phyloP scores from a whole-genome alignment of 2,888 invertebrate species.

The Himalopsyche japonica region DNA sequence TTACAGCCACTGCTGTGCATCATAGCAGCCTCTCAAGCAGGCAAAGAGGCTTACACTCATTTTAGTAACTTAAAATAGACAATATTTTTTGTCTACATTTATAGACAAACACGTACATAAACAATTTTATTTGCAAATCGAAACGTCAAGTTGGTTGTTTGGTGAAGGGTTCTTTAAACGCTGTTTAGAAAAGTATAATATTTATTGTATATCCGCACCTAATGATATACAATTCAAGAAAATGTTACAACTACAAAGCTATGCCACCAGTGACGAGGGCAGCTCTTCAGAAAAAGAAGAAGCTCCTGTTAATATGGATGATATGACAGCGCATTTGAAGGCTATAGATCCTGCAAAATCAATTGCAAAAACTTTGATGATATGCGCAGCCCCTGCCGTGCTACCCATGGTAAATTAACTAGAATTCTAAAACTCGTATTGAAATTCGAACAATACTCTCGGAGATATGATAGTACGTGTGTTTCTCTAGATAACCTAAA shows the following conservation, averaged over 20 bases:
- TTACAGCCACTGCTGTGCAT: too few species aligned
- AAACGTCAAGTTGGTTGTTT: neutral
- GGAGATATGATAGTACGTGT: too few species aligned
- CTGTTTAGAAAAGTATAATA: neutral
- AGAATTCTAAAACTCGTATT: too few species aligned
- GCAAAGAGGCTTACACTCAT: too few species aligned
- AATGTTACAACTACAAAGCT: conserved; percentile 76
- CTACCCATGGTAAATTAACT: conserved; percentile 68
- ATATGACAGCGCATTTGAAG: conserved; percentile 58
- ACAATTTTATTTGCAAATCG: neutral
- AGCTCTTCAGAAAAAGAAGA: conserved; percentile 61
- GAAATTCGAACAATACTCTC: too few species aligned
- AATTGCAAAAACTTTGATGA: conserved; percentile 65
- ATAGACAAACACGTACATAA: neutral
- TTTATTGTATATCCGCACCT: neutral
- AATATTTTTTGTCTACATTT: neutral
- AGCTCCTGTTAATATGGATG: conserved; percentile 51
- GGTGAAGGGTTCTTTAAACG: neutral
- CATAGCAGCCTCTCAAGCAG: too few species aligned
- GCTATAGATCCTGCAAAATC: conserved; percentile 63
- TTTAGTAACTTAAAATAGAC: too few species aligned
- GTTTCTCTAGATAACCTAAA: too few species aligned
- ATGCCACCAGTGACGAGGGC: conserved; percentile 73
- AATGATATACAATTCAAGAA: conserved; percentile 43
- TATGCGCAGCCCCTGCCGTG: conserved; percentile 84